A percentile compares a stretch with the other conserved stretches of the same genome.
Conservation (phyloP, 2,113 vertebrate genomes). For the Platysteira castanea region DNA sequence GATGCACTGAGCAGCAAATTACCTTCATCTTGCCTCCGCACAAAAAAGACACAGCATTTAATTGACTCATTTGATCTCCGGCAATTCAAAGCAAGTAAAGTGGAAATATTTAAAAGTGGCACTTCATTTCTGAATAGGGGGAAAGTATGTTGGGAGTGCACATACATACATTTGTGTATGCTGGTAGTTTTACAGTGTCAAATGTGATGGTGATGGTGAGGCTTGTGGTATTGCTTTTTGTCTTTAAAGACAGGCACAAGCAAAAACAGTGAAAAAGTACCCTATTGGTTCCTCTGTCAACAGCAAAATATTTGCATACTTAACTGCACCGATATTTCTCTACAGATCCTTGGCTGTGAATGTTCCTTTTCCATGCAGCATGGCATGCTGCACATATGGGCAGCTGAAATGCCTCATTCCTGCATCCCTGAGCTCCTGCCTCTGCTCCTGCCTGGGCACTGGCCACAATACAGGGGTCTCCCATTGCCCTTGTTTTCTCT, state of each 20-base stretch:
- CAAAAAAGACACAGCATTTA: slow-evolving; percentile 73
- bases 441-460: not conserved
- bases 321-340: not conserved
- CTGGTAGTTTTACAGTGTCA: not conserved
- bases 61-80: slow-evolving; percentile 79
- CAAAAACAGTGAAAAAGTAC: not conserved
- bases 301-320: not conserved
- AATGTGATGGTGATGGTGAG: not conserved
- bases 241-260: not conserved
- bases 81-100: slow-evolving; percentile 72
- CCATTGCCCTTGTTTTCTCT: not conserved
- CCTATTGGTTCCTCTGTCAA: not conserved
- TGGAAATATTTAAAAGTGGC: slow-evolving; percentile 72
- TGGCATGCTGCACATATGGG: not conserved
- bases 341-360: not conserved
- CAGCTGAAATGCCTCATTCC: not conserved
- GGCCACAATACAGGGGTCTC: rapidly evolving
- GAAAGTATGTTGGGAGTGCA: not conserved
- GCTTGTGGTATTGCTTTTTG: not conserved
- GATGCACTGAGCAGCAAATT: slow-evolving; percentile 80
- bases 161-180: not conserved
- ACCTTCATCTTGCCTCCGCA: slow-evolving; percentile 72
- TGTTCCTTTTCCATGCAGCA: not conserved
- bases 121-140: slow-evolving; percentile 19
- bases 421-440: not conserved